These are phyloP conservation scores for Corythaixoides concolor DNA, from an alignment of 2,113 vertebrate genomes.

Conservation along the genomic window DNA sequence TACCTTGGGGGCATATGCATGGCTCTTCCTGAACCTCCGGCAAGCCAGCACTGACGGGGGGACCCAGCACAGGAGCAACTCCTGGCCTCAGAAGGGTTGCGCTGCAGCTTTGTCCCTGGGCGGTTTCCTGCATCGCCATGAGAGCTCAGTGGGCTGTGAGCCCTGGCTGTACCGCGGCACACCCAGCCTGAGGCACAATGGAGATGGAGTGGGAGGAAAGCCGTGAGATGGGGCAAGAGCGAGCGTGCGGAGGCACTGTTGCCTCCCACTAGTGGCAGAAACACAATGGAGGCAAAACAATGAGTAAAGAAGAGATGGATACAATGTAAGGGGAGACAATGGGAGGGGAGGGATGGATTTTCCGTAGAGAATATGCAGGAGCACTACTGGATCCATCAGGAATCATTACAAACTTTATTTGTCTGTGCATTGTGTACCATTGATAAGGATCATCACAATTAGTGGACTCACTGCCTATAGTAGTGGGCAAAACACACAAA, in stretches of 20 bases:
- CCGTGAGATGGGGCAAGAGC: background rate
- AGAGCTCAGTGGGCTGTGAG: background rate
- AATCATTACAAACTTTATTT: conserved; percentile 81
- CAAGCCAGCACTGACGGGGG: background rate
- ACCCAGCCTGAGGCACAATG: background rate
- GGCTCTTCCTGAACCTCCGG: background rate
- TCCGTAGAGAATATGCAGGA: conserved; percentile 70
- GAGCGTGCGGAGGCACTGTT: accelerated
- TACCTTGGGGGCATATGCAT: accelerated
- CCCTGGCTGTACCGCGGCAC: background rate
- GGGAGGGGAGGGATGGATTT: background rate
- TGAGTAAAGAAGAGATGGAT: background rate
- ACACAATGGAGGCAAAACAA: background rate
- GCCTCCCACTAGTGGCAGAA: background rate
- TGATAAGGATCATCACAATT: conserved; percentile 74
- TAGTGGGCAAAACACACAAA: conserved; percentile 80
- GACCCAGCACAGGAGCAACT: background rate
- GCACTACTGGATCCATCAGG: conserved; percentile 67
- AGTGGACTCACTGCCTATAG: conserved; percentile 70
- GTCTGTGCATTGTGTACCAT: conserved; percentile 79
- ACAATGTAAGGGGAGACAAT: background rate
- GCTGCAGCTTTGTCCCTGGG: background rate
- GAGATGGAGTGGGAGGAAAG: background rate
- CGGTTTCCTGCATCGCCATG: background rate
- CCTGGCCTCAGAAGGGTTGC: background rate